Conservation (phyloP, 2,888 invertebrate species). For the Drosophila siamana region DNA sequence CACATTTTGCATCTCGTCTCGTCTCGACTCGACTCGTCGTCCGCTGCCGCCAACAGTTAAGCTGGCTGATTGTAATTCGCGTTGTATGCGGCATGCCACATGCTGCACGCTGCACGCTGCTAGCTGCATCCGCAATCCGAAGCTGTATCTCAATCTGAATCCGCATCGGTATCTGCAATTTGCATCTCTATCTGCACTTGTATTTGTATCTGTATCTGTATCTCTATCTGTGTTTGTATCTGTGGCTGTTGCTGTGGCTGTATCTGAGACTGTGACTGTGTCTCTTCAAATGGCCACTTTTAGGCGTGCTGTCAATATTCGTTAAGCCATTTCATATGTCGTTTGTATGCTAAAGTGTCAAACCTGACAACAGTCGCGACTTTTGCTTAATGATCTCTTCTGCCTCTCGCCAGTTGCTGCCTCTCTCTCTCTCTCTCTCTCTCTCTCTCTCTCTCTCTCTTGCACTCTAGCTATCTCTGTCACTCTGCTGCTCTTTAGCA, state of each 20-base stretch:
- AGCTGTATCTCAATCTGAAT: slow-evolving; percentile 19
- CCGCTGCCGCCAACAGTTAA: slow-evolving; percentile 39
- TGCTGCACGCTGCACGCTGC: not conserved
- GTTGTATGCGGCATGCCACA: slow-evolving; percentile 21
- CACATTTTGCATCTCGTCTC: slow-evolving; percentile 58
- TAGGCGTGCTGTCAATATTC: slow-evolving; percentile 79
- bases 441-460: not conserved
- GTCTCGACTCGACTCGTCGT: not conserved
- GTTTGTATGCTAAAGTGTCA: slow-evolving; percentile 80
- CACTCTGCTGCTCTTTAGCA: not conserved
- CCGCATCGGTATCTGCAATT: slow-evolving; percentile 21
- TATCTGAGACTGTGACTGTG: slow-evolving; percentile 23
- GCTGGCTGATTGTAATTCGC: slow-evolving; percentile 58
- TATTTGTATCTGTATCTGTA: slow-evolving; percentile 19
- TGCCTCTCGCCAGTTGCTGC: slow-evolving; percentile 20
- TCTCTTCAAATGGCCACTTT: slow-evolving; percentile 72
- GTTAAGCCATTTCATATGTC: slow-evolving; percentile 81
- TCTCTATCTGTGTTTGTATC: slow-evolving; percentile 19
- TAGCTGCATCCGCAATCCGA: slow-evolving; percentile 54
- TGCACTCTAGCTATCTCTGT: not conserved
- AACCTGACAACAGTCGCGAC: slow-evolving; percentile 77
- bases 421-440: slow-evolving; percentile 2
- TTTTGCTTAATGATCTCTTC: slow-evolving; percentile 77
- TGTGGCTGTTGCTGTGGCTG: slow-evolving; percentile 11
- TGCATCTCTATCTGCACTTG: slow-evolving; percentile 20